Evolutionary conservation across 2,888 invertebrate genomes (phyloP).

Genomic region (Drosophila anomelani): DNA sequence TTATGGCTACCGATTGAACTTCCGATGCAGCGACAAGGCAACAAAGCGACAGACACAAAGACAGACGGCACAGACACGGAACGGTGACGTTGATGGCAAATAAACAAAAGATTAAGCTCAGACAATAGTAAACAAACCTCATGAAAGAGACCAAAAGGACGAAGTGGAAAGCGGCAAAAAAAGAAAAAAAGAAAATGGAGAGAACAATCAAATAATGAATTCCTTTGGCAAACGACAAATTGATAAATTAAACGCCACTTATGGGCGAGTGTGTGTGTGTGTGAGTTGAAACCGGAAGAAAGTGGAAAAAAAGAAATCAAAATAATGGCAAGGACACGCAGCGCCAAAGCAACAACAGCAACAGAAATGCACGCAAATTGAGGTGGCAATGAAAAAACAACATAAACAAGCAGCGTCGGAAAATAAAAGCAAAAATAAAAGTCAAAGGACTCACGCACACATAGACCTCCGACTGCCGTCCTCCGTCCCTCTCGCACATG

Average conservation of each 20-base stretch:
- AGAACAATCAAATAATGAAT: conserved; percentile 69
- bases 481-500: conserved; percentile 23
- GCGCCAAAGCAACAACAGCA: conserved; percentile 29
- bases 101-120: conserved; percentile 63
- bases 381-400: conserved; percentile 66
- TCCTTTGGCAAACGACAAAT: conserved; percentile 74
- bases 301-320: conserved; percentile 63
- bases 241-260: conserved; percentile 81
- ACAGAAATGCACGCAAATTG: conserved; percentile 76
- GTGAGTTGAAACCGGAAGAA: conserved; percentile 36
- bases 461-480: conserved; percentile 13
- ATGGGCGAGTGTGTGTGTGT: conserved; percentile 33
- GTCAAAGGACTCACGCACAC: conserved; percentile 64
- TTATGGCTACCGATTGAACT: conserved; percentile 49
- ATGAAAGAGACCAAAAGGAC: conserved; percentile 14
- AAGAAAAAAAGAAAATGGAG: conserved; percentile 14
- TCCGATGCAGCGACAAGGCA: conserved; percentile 40
- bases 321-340: conserved; percentile 76
- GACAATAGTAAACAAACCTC: conserved; percentile 47
- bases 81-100: conserved; percentile 56
- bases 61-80: conserved; percentile 19
- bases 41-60: conserved; percentile 11
- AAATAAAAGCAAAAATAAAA: conserved; percentile 68
- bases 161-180: conserved; percentile 12
- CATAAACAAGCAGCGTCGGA: conserved; percentile 58